Base-by-base conservation (phyloP, 2,797 vertebrate species). In the Peromyscus melanophrys region DNA sequence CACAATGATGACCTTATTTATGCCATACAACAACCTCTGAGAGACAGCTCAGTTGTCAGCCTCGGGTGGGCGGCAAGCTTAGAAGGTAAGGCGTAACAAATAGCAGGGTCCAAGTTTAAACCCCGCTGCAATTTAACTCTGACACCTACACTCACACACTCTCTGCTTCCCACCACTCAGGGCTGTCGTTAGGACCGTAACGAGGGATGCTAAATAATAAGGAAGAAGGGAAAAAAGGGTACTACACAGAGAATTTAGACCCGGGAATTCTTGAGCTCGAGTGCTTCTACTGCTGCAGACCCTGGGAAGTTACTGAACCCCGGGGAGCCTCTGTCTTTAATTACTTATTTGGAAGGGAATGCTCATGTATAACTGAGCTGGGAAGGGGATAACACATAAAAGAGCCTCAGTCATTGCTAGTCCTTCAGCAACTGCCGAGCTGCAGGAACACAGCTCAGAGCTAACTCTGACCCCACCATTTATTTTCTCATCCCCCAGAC, bases 291-390 rank as follows among this genome's bases (percentile, higher is more conserved):
- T 43, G 40, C 75, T 94, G 12, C 63, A n/a, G 40, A 73, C 40
- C 4, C 23, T 6, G 57, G 59, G 73, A 34, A 90, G 40, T 55
- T 76, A 16, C 34, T 73, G 59, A 43, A 84, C 49, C 31, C 89
- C 34, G 67, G 59, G 81, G 69, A 96, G 52, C 21, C 76, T 94
- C 67, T n/a, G n/a, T 85, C 34, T 67, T 92, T 89, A 77, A 89
- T 94, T 69, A 43, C 40, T 57, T 76, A 92, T 16, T 8, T 9
- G 37, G 89, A 94, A 87, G 49, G 83, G 25, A 92, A 77, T 34
- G 89, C 52, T 67, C 43, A 27, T 59, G 65, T 10, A 9, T 91
- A 46, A 81, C 13, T 84, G 76, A 96, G 46, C 87, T 34, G 21
- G 37, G 11, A 92, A 92, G 92, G n/a, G 21, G 29, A 29, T 69